A percentile compares a stretch with the other conserved stretches of the same genome.
These are phyloP conservation scores for Elachura formosa DNA, from an alignment of 2,113 vertebrate species.

Conservation along the genomic window DNA sequence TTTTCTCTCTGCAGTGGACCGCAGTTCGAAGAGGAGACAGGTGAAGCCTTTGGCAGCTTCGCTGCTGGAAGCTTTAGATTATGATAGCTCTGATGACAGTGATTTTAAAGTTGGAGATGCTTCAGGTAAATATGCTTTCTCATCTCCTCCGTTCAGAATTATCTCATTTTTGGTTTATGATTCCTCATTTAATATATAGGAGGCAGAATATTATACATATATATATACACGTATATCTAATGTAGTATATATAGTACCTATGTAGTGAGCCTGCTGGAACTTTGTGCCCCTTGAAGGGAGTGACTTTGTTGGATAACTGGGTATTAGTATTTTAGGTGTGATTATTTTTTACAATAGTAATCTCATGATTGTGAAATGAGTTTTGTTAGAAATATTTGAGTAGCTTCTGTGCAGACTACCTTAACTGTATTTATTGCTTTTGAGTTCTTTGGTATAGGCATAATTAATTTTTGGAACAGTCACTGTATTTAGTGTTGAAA, in stretches of 20 bases:
- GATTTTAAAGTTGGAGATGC: conserved; percentile 99
- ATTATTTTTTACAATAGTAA: neutral
- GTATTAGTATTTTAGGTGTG: neutral
- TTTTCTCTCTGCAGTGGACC: conserved; percentile 83
- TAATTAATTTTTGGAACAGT: neutral
- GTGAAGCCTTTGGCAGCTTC: conserved; percentile 98
- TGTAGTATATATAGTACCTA: no score
- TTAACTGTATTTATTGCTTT: neutral
- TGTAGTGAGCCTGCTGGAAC: neutral
- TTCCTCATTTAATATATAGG: neutral
- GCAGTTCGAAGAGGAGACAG: conserved; percentile 92
- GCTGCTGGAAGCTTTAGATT: conserved; percentile 94
- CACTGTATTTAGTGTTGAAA: neutral
- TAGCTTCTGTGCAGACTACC: neutral
- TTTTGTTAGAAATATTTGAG: neutral
- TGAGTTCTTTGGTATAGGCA: neutral
- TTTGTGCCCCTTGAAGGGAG: neutral
- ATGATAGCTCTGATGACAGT: conserved; percentile 99
- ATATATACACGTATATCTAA: no score
- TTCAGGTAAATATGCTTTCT: conserved; percentile 81
- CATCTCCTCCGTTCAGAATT: neutral
- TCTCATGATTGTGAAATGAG: neutral
- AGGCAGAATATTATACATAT: no score
- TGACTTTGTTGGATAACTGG: neutral
- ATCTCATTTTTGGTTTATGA: neutral